These are phyloP conservation scores for Pseudococcus jackbeardsleyi DNA, from an alignment of 2,888 invertebrate species.

Conservation along the genomic window DNA sequence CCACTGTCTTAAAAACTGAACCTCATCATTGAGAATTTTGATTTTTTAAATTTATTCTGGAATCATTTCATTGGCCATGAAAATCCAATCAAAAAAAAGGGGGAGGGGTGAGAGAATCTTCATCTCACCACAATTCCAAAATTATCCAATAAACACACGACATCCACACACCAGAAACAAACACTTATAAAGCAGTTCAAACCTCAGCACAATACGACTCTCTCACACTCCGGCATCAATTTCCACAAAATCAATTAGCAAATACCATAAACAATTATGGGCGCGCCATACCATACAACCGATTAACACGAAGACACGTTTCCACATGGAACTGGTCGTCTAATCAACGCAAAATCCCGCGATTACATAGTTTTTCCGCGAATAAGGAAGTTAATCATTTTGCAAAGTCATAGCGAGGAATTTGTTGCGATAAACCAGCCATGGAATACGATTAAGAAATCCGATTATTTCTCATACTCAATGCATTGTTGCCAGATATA, in stretches of 20 bases:
- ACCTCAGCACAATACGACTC: no score
- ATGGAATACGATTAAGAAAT: not conserved
- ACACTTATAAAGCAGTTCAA: no score
- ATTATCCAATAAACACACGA: no score
- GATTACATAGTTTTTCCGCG: not conserved
- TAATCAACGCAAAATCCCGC: not conserved
- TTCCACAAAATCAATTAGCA: not conserved
- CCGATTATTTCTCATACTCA: not conserved
- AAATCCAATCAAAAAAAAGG: no score
- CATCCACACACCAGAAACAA: no score
- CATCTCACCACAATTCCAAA: no score
- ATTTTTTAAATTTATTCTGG: no score
- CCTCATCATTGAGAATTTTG: no score
- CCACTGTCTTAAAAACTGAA: no score
- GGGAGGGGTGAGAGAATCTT: no score
- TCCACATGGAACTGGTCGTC: not conserved
- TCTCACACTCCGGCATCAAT: no score
- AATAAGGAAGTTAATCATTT: not conserved
- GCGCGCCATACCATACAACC: not conserved
- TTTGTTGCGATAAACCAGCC: not conserved
- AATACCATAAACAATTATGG: not conserved
- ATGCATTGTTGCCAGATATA: not conserved
- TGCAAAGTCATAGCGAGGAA: not conserved
- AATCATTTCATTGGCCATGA: no score
- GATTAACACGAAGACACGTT: slow-evolving; percentile 4